phyloP scores from a whole-genome alignment of 2,888 invertebrate genomes.

The Calliphora vomitoria region DNA sequence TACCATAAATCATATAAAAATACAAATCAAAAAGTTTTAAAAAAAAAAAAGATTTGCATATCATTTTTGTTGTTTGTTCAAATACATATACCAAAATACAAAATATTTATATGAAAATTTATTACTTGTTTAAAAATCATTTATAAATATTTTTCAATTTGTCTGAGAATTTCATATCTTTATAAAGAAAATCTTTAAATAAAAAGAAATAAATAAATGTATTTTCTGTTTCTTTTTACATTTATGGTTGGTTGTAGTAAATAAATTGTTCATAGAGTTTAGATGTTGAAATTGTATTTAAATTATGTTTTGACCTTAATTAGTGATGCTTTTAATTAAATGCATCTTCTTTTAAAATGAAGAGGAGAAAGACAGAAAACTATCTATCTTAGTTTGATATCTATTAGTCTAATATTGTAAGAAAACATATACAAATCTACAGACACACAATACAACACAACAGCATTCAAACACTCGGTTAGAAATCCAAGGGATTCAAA shows the following conservation, averaged over 20 bases:
- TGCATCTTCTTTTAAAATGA: constrained; percentile 58
- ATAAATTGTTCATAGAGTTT: constrained; percentile 47
- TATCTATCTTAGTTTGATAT: constrained; percentile 60
- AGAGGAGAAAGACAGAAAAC: constrained; percentile 21
- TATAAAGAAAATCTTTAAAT: constrained; percentile 43
- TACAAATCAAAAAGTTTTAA: background rate
- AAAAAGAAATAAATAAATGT: background rate
- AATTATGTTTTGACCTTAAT: constrained; percentile 77
- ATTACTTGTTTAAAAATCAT: constrained; percentile 41
- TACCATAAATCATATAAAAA: constrained; percentile 6
- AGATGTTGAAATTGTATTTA: constrained; percentile 60
- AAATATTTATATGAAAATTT: constrained; percentile 45
- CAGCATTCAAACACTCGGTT: background rate
- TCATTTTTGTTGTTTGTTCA: constrained; percentile 26
- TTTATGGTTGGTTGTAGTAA: background rate
- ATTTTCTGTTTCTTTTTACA: constrained; percentile 10
- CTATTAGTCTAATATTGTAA: constrained; percentile 49
- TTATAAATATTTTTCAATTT: constrained; percentile 56
- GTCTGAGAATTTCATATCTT: constrained; percentile 58
- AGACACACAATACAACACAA: background rate
- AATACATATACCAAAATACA: constrained; percentile 19
- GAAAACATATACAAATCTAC: background rate
- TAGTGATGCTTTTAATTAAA: constrained; percentile 76
- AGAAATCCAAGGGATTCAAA: constrained; percentile 60
- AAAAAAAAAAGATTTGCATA: constrained; percentile 64